A percentile compares a stretch with the other conserved stretches of the same genome.
These are phyloP conservation scores for Apoderus coryli DNA, from an alignment of 2,888 invertebrate species.

Conservation along the genomic window DNA sequence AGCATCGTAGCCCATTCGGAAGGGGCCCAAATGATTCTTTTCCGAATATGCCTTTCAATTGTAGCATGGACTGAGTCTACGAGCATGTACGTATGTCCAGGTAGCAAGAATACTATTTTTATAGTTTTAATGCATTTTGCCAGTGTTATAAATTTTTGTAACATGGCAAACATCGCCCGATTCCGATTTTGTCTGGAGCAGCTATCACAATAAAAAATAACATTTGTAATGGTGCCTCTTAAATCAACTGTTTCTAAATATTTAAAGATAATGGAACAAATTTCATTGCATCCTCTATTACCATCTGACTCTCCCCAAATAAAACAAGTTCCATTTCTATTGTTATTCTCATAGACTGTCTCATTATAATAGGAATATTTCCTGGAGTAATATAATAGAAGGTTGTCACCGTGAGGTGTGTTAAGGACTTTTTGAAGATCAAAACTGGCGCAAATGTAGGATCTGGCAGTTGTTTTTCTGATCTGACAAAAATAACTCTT, in stretches of 20 bases:
- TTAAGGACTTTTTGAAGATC: slow-evolving; percentile 21
- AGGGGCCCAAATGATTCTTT: slow-evolving; percentile 21
- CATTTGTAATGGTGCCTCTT: slow-evolving; percentile 12
- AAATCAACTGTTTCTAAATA: slow-evolving; percentile 11
- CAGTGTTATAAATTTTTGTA: slow-evolving; percentile 15
- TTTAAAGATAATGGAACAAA: slow-evolving; percentile 10
- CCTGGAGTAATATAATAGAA: slow-evolving; percentile 18
- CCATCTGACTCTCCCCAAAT: slow-evolving; percentile 15
- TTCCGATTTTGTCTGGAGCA: slow-evolving; percentile 23
- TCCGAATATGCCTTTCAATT: slow-evolving; percentile 19
- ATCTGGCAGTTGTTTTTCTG: too few relatives aligned
- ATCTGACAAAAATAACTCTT: too few relatives aligned
- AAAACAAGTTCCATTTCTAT: slow-evolving; percentile 17
- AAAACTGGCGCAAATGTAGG: slow-evolving; percentile 15
- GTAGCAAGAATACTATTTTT: slow-evolving; percentile 12
- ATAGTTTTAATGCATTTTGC: too few relatives aligned
- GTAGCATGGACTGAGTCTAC: slow-evolving; percentile 23
- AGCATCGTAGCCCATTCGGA: slow-evolving; percentile 23
- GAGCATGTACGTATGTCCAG: slow-evolving; percentile 27
- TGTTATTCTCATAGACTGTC: slow-evolving; percentile 18
- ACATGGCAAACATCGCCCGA: slow-evolving; percentile 16
- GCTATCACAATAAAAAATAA: slow-evolving; percentile 19
- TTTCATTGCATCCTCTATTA: slow-evolving; percentile 17
- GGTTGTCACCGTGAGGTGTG: slow-evolving; percentile 19
- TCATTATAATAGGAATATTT: too few relatives aligned